Evolutionary conservation across 2,888 invertebrate genomes (phyloP).

Genomic region (Neria commutata): DNA sequence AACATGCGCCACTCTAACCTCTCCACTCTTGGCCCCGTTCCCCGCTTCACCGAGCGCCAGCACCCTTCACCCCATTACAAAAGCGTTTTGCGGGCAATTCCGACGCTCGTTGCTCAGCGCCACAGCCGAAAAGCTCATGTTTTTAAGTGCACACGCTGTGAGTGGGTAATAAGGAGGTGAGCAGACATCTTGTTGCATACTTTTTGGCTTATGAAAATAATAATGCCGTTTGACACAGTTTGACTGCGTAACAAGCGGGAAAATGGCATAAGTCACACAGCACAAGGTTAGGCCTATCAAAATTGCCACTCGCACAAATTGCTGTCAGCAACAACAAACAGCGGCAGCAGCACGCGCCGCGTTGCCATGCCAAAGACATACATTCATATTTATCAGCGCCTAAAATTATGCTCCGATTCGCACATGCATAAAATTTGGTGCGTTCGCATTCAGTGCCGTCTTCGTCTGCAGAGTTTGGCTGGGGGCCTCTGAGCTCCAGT

Average conservation of each 20-base stretch:
- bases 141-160: background rate
- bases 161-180: too few species aligned
- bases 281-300: conserved; percentile 11
- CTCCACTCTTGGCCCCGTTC: background rate
- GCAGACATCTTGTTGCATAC: background rate
- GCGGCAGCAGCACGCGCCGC: background rate
- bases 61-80: background rate
- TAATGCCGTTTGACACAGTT: background rate
- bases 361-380: background rate
- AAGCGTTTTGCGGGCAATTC: background rate
- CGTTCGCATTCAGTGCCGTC: background rate
- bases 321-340: background rate
- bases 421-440: too few species aligned
- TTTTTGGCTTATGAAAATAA: background rate
- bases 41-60: background rate
- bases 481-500: too few species aligned
- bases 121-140: background rate
- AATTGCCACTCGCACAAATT: conserved; percentile 12
- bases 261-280: background rate
- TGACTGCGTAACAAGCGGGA: conserved; percentile 1
- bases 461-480: background rate
- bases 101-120: background rate
- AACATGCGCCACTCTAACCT: background rate
- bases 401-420: too few species aligned
- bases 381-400: too few species aligned